Evolutionary conservation across 1,140 invertebrate species (phyloP).

Genomic region (Lysiphlebus fabarum): DNA sequence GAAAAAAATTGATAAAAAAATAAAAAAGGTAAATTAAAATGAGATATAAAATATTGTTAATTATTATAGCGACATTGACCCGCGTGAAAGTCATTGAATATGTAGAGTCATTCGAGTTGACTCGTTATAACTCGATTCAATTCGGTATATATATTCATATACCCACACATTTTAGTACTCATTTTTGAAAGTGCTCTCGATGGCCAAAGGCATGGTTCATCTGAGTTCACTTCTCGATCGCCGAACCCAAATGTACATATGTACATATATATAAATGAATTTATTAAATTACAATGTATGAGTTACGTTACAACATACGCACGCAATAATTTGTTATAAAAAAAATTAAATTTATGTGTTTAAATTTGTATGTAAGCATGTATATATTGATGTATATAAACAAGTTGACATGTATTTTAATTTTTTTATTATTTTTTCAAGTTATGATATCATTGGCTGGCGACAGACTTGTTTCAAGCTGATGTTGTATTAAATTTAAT

Average conservation of each 20-base stretch:
- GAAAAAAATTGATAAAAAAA: conserved; percentile 5
- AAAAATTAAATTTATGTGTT: no score
- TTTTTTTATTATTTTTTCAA: no score
- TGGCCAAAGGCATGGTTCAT: conserved; percentile 36
- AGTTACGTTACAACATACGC: no score
- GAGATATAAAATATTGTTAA: conserved; percentile 36
- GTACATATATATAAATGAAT: no score
- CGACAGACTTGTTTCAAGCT: no score
- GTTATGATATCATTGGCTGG: no score
- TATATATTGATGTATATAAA: no score
- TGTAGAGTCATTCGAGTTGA: conserved; percentile 24
- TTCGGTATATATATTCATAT: conserved; percentile 33
- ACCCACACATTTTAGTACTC: conserved; percentile 18
- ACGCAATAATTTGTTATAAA: no score
- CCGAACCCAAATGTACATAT: conserved; percentile 44
- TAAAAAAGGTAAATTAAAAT: conserved; percentile 15
- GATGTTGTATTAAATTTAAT: no score
- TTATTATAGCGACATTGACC: conserved; percentile 48
- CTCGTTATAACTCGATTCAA: conserved; percentile 31
- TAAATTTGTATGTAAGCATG: no score
- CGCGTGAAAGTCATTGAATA: conserved; percentile 39
- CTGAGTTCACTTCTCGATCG: conserved; percentile 49
- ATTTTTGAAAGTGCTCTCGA: conserved; percentile 18
- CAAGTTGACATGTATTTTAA: no score
- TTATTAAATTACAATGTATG: no score